Evolutionary conservation across 1,140 invertebrate genomes (phyloP).

Genomic region (Littorina saxatilis): DNA sequence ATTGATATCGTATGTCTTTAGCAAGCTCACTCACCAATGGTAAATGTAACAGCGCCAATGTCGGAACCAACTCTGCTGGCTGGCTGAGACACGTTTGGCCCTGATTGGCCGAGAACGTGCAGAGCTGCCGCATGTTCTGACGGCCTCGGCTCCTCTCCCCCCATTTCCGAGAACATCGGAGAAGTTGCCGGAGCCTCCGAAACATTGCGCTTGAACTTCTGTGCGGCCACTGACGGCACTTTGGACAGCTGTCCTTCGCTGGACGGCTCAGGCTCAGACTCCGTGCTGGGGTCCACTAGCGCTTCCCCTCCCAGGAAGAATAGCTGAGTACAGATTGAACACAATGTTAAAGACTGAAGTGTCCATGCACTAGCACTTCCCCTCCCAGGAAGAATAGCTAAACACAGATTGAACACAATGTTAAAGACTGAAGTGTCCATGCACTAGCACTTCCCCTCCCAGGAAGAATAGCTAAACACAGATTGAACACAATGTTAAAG

Average conservation of each 20-base stretch:
- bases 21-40: slow-evolving; percentile 45
- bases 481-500: no score
- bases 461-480: no score
- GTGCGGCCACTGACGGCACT: slow-evolving; percentile 37
- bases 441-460: no score
- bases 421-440: no score
- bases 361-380: no score
- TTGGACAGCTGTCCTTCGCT: background rate
- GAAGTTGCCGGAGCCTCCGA: slow-evolving; percentile 39
- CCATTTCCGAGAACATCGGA: slow-evolving; percentile 43
- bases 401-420: no score
- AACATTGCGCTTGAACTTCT: slow-evolving; percentile 36
- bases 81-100: no score
- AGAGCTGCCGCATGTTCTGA: slow-evolving; percentile 41
- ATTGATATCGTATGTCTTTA: no score
- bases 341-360: no score
- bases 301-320: slow-evolving; percentile 43
- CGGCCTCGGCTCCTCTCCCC: slow-evolving; percentile 34
- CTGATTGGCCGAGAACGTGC: no score
- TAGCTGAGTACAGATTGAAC: no score
- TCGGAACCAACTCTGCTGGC: slow-evolving; percentile 1
- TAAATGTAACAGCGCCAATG: slow-evolving; percentile 37
- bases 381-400: no score
- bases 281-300: background rate
- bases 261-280: slow-evolving; percentile 18